A percentile compares a stretch with the other conserved stretches of the same genome.
Evolutionary conservation across 2,888 invertebrate genomes (phyloP).

Genomic region (Lomographa bimaculata): DNA sequence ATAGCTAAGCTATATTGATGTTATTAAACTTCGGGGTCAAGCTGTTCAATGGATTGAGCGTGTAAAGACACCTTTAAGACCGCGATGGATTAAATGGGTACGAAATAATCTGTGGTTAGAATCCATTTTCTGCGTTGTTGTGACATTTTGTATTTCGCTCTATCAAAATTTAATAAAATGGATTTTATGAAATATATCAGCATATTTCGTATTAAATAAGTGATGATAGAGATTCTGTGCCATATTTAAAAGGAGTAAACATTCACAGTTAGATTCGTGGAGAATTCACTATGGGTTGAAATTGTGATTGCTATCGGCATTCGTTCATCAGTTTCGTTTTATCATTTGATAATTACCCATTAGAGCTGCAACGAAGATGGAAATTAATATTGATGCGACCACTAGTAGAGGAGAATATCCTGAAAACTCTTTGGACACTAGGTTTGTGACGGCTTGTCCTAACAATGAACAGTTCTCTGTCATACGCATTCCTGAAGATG

Average conservation of each 20-base stretch:
- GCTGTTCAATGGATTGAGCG: too few relatives aligned
- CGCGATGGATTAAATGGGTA: too few relatives aligned
- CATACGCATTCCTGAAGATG: conserved; percentile 74
- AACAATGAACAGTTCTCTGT: conserved; percentile 73
- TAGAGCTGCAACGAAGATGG: conserved; percentile 56
- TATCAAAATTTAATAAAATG: conserved; percentile 45
- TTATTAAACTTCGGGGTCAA: too few relatives aligned
- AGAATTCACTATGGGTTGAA: conserved; percentile 75
- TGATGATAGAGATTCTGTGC: conserved; percentile 48
- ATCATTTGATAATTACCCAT: conserved; percentile 44
- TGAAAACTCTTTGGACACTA: conserved; percentile 66
- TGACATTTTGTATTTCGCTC: conserved; percentile 74
- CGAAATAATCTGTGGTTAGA: conserved; percentile 42
- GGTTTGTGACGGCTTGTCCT: conserved; percentile 60
- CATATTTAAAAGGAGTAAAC: conserved; percentile 4
- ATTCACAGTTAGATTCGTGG: conserved; percentile 29
- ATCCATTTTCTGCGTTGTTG: conserved; percentile 83
- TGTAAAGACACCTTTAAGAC: too few relatives aligned
- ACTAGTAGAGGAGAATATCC: conserved; percentile 67
- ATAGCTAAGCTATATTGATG: too few relatives aligned
- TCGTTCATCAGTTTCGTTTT: conserved; percentile 56
- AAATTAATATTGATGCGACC: conserved; percentile 60
- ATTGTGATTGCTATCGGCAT: conserved; percentile 71
- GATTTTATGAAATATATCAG: conserved; percentile 42
- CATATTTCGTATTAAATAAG: conserved; percentile 33